Percentiles rank a stretch among this genome's conserved stretches.
Evolutionary conservation across 2,888 invertebrate genomes (phyloP).

Genomic region (Sabatieria punctata): DNA sequence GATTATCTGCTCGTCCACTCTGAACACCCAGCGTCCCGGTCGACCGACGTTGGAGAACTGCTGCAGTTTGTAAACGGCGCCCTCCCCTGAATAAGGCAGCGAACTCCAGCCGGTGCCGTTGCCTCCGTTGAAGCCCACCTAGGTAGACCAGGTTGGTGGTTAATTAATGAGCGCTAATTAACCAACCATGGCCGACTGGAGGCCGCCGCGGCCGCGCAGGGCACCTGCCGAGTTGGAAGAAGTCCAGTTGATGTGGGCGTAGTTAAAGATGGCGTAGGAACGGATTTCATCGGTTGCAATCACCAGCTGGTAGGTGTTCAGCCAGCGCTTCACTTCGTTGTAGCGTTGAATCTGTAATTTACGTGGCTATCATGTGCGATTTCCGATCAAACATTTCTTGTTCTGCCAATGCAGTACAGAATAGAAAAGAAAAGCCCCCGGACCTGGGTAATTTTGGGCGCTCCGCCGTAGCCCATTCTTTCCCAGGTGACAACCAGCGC

Average conservation of each 20-base stretch:
- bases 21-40: slow-evolving; percentile 65
- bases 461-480: slow-evolving; percentile 59
- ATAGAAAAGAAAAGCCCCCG: slow-evolving; percentile 1
- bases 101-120: slow-evolving; percentile 65
- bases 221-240: slow-evolving; percentile 67
- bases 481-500: slow-evolving; percentile 80
- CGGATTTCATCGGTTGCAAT: slow-evolving; percentile 80
- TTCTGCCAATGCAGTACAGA: background rate
- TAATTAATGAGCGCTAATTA: too few species aligned
- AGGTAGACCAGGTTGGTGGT: too few species aligned
- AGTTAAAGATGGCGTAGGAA: slow-evolving; percentile 85
- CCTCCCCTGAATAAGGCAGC: slow-evolving; percentile 64
- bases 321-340: slow-evolving; percentile 37
- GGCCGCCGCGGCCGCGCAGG: slow-evolving; percentile 16
- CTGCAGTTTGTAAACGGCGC: slow-evolving; percentile 51
- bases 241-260: slow-evolving; percentile 71
- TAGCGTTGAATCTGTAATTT: slow-evolving; percentile 14
- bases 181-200: slow-evolving; percentile 20
- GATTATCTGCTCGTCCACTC: slow-evolving; percentile 76
- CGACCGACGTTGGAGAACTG: slow-evolving; percentile 11
- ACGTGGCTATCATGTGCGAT: background rate
- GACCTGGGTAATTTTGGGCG: slow-evolving; percentile 17
- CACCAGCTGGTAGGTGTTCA: slow-evolving; percentile 85
- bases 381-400: background rate
- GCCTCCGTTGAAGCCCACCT: slow-evolving; percentile 89